Conservation (phyloP, 1,140 invertebrate genomes). For the Drosophila dunni region DNA sequence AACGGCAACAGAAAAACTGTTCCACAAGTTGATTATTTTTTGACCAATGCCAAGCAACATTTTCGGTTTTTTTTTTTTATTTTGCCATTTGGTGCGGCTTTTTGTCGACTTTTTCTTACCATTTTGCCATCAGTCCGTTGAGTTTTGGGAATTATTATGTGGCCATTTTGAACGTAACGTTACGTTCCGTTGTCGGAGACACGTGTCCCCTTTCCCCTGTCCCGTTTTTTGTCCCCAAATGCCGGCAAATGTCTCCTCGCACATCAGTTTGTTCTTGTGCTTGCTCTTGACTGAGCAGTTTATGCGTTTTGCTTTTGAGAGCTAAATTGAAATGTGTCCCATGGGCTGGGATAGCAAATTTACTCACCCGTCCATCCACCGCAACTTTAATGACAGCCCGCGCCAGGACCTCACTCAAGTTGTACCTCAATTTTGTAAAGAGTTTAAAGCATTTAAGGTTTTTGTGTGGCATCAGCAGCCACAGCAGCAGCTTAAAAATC, state of each 20-base stretch:
- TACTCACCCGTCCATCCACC: neutral
- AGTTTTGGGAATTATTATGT: constrained; percentile 71
- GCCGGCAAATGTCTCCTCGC: neutral
- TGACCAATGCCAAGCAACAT: constrained; percentile 45
- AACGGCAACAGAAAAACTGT: neutral
- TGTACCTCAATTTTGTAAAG: constrained; percentile 39
- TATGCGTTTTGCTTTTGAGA: constrained; percentile 61
- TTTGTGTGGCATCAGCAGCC: constrained; percentile 1
- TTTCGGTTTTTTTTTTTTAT: constrained; percentile 22
- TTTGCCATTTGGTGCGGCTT: constrained; percentile 49
- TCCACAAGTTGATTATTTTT: constrained; percentile 67
- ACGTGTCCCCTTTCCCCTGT: constrained; percentile 59
- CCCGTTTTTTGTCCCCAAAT: constrained; percentile 16
- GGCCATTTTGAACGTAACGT: constrained; percentile 57
- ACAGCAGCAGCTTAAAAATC: constrained; percentile 26
- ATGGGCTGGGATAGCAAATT: constrained; percentile 23
- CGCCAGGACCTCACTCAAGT: constrained; percentile 1
- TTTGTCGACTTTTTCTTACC: constrained; percentile 14
- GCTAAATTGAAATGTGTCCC: constrained; percentile 77
- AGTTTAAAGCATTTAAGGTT: constrained; percentile 36
- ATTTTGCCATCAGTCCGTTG: constrained; percentile 3
- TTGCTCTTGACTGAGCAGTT: constrained; percentile 59
- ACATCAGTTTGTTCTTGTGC: constrained; percentile 44
- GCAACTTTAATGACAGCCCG: constrained; percentile 1
- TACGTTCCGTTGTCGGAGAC: constrained; percentile 36